These are phyloP conservation scores for Umimayanthus kanabou DNA, from an alignment of 92 coral and sea anemone species.

Conservation along the genomic window DNA sequence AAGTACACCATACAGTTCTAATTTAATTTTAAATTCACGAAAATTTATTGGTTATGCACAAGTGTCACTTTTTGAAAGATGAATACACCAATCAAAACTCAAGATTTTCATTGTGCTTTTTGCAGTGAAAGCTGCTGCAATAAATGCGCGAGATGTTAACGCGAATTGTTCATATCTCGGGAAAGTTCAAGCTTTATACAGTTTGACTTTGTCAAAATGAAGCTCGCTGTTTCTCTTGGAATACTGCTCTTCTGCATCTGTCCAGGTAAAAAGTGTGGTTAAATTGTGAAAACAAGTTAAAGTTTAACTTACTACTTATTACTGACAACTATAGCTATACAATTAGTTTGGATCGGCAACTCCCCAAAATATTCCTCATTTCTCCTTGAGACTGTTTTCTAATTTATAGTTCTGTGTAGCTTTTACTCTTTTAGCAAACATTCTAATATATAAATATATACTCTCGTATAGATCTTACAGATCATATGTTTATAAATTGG, in stretches of 20 bases:
- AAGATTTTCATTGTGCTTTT: neutral
- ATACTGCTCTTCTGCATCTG: neutral
- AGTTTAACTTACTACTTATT: neutral
- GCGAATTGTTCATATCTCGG: neutral
- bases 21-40: neutral
- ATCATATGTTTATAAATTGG: neutral
- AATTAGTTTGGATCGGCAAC: neutral
- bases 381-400: neutral
- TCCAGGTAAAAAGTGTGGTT: neutral
- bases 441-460: too few relatives aligned
- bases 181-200: neutral
- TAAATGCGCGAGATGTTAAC: neutral
- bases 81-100: neutral
- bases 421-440: neutral
- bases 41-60: conserved; percentile 7
- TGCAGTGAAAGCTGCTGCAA: neutral
- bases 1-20: neutral
- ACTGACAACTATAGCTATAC: neutral
- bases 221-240: neutral
- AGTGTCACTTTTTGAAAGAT: neutral
- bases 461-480: neutral
- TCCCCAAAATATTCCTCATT: neutral
- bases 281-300: neutral
- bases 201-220: neutral
- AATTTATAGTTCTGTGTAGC: neutral